phyloP scores from a whole-genome alignment of 2,888 invertebrate genomes.

The Gnatocerus cornutus region DNA sequence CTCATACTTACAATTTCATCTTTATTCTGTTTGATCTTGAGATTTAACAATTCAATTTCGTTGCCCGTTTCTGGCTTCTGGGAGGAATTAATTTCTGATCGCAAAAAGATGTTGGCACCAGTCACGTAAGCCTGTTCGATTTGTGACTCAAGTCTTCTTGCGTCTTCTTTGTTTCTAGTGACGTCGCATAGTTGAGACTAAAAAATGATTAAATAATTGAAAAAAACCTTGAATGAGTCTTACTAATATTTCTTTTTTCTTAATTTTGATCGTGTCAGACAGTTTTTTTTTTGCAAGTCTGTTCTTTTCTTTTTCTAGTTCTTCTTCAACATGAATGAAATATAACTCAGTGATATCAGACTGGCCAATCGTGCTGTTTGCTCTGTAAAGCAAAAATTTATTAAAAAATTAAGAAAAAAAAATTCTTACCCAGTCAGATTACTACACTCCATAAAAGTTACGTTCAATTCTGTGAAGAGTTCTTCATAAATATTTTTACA shows the following conservation, averaged over 20 bases:
- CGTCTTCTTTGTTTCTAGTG: not conserved
- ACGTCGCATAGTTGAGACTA: not conserved
- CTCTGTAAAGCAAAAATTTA: constrained; percentile 40
- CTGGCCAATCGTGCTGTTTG: constrained; percentile 39
- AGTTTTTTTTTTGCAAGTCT: constrained; percentile 52
- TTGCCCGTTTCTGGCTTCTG: not conserved
- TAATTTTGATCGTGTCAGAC: constrained; percentile 46
- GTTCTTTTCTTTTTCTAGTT: constrained; percentile 53
- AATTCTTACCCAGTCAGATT: constrained; percentile 23
- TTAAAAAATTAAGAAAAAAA: constrained; percentile 13
- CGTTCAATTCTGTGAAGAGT: not conserved
- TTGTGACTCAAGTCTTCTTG: constrained; percentile 47
- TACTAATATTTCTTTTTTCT: constrained; percentile 47
- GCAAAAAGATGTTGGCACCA: constrained; percentile 36
- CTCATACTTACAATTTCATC: constrained; percentile 16
- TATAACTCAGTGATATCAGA: constrained; percentile 53
- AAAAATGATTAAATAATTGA: constrained; percentile 9
- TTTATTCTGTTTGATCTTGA: constrained; percentile 7
- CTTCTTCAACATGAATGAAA: constrained; percentile 54
- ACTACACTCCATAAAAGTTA: constrained; percentile 1
- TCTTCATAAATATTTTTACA: constrained; percentile 17
- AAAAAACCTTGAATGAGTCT: not conserved
- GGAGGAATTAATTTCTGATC: constrained; percentile 51
- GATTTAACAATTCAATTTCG: constrained; percentile 5
- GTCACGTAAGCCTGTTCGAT: constrained; percentile 53